Conservation (phyloP, 1,140 invertebrate species). For the Pseudomyrmex sp. region DNA sequence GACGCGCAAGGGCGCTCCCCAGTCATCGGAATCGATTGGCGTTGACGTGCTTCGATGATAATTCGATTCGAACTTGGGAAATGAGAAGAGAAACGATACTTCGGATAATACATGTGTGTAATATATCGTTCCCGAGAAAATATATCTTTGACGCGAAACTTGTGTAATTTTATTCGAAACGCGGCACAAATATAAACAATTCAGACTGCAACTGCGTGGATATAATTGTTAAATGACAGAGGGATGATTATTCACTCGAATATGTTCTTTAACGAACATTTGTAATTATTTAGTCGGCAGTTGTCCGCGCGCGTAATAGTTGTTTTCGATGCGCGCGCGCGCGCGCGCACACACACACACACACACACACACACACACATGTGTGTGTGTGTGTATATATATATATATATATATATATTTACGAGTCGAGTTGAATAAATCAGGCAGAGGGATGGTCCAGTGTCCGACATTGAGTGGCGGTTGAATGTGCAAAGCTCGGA, state of each 20-base stretch:
- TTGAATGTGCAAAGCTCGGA: constrained; percentile 41
- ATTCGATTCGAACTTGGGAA: neutral
- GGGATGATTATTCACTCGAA: neutral
- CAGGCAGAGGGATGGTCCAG: constrained; percentile 17
- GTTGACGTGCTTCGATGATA: constrained; percentile 14
- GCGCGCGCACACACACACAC: too few relatives aligned
- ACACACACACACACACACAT: too few relatives aligned
- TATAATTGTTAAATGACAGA: constrained; percentile 40
- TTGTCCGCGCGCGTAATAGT: too few relatives aligned
- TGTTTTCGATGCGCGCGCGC: neutral
- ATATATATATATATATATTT: neutral
- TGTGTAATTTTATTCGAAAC: neutral
- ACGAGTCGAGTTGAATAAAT: constrained; percentile 50
- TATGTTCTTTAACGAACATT: constrained; percentile 41
- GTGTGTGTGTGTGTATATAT: too few relatives aligned
- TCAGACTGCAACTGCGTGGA: constrained; percentile 8
- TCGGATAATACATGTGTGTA: neutral
- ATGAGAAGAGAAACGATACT: neutral
- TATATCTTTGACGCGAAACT: neutral
- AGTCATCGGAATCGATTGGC: constrained; percentile 28
- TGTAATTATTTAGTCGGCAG: constrained; percentile 7
- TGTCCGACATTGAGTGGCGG: constrained; percentile 46
- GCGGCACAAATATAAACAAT: constrained; percentile 15
- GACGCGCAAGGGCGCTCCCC: neutral
- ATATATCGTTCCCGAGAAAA: neutral